Percentiles rank a stretch among this genome's conserved stretches.
phyloP scores from a whole-genome alignment of 2,113 vertebrate species.

The Stigmatopora argus region DNA sequence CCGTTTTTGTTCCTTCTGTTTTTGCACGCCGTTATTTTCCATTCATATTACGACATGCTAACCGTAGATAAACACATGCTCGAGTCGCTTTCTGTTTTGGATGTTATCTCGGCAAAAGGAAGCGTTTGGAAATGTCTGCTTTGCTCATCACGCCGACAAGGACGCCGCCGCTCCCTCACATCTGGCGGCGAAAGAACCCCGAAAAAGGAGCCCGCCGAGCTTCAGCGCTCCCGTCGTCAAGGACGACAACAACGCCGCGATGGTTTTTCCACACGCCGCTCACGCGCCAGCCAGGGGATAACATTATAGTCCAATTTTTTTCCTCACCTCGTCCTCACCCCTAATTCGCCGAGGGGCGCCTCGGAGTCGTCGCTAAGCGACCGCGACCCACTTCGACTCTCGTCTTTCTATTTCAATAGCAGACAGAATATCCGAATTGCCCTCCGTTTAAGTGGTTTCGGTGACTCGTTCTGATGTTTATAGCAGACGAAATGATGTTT shows the following conservation, averaged over 20 bases:
- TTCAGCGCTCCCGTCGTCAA: not conserved
- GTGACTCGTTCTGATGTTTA: not conserved
- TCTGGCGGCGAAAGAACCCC: not conserved
- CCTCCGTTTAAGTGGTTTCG: not conserved
- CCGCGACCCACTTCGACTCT: not conserved
- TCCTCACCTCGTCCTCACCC: constrained; percentile 1
- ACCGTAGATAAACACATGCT: not conserved
- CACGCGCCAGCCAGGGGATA: not conserved
- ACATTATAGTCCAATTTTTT: not conserved
- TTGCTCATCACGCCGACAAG: constrained; percentile 5
- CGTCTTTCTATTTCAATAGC: not conserved
- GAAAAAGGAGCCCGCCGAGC: not conserved
- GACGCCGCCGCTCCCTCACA: not conserved
- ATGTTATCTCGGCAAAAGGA: not conserved
- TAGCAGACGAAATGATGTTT: not conserved
- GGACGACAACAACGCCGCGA: not conserved
- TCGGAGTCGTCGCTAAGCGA: not conserved
- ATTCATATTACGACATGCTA: not conserved
- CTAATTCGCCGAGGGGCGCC: not conserved
- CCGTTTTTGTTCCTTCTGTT: not conserved
- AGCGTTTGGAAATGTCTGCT: not conserved
- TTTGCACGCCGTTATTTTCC: not conserved
- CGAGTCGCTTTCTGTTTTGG: not conserved
- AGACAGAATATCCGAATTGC: not conserved
- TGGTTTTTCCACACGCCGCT: not conserved